phyloP scores from a whole-genome alignment of 37 sponge, comb jelly and placozoan species.

The Spongilla lacustris region DNA sequence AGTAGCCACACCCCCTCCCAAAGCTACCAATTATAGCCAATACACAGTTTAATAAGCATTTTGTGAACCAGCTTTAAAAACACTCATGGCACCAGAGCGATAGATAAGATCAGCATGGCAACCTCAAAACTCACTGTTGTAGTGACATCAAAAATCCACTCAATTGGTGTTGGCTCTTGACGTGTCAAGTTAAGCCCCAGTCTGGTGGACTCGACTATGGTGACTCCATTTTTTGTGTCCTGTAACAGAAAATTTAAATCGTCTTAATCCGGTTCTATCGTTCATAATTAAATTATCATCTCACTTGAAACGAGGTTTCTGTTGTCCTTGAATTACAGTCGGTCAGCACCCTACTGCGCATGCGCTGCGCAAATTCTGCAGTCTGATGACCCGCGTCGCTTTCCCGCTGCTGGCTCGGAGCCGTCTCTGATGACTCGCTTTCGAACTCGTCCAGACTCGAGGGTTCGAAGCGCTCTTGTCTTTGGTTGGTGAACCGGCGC shows the following conservation, averaged over 20 bases:
- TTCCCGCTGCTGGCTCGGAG: neutral
- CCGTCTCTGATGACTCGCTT: neutral
- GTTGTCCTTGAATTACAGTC: constrained; percentile 11
- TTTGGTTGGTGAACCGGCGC: neutral
- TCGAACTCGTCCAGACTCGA: constrained; percentile 47
- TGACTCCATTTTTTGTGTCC: constrained; percentile 35
- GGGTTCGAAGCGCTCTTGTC: neutral
- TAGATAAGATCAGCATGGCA: neutral
- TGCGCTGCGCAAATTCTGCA: constrained; percentile 20
- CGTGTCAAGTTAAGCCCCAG: constrained; percentile 24
- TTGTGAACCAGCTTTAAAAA: too few species aligned
- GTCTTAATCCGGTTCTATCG: neutral
- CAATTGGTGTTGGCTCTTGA: neutral
- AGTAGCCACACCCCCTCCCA: too few species aligned
- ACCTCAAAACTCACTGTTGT: constrained; percentile 28
- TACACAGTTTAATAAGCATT: too few species aligned
- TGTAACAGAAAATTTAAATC: neutral
- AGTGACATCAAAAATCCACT: constrained; percentile 65
- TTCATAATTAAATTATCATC: neutral
- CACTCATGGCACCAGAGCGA: neutral
- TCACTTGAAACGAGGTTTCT: constrained; percentile 29
- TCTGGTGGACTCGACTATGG: constrained; percentile 37
- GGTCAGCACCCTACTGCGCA: constrained; percentile 1
- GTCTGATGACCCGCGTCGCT: neutral
- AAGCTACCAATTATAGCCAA: too few species aligned